Percentiles rank a stretch among this genome's conserved stretches.
Evolutionary conservation across 1,140 invertebrate species (phyloP).

Genomic region (Mactra quadrangularis): DNA sequence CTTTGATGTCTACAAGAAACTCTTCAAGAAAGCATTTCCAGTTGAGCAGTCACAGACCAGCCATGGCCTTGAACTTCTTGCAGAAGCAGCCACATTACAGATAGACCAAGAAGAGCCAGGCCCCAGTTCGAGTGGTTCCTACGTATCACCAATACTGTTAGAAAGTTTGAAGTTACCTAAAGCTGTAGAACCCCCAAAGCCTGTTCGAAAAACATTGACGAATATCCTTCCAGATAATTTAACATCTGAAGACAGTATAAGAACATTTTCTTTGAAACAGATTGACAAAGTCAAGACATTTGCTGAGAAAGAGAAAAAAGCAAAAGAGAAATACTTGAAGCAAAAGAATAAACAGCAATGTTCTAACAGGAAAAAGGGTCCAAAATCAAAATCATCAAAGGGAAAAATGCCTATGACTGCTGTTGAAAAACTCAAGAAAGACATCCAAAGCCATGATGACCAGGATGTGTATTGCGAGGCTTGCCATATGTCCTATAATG

Average conservation of each 20-base stretch:
- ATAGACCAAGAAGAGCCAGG: neutral
- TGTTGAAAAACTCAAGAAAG: constrained; percentile 7
- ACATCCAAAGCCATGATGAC: constrained; percentile 13
- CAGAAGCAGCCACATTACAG: constrained; percentile 9
- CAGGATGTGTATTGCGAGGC: constrained; percentile 11
- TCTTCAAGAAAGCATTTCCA: constrained; percentile 16
- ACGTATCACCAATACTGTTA: constrained; percentile 17
- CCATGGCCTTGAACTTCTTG: constrained; percentile 46
- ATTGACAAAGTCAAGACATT: constrained; percentile 44
- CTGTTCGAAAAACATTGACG: constrained; percentile 6
- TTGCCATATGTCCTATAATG: too few relatives aligned
- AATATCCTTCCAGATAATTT: constrained; percentile 27
- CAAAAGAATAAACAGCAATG: neutral
- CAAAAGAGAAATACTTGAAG: constrained; percentile 33
- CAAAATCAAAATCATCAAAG: neutral
- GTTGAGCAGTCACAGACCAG: neutral
- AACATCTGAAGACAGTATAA: constrained; percentile 22
- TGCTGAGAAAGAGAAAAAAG: constrained; percentile 32
- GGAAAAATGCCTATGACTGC: constrained; percentile 14
- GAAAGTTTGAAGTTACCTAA: constrained; percentile 25
- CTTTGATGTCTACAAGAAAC: constrained; percentile 56
- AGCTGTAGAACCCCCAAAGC: neutral
- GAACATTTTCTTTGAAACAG: constrained; percentile 44
- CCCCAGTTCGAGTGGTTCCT: neutral
- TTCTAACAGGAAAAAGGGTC: neutral